These are phyloP conservation scores for Neoascia interrupta DNA, from an alignment of 2,888 invertebrate species.

Conservation along the genomic window DNA sequence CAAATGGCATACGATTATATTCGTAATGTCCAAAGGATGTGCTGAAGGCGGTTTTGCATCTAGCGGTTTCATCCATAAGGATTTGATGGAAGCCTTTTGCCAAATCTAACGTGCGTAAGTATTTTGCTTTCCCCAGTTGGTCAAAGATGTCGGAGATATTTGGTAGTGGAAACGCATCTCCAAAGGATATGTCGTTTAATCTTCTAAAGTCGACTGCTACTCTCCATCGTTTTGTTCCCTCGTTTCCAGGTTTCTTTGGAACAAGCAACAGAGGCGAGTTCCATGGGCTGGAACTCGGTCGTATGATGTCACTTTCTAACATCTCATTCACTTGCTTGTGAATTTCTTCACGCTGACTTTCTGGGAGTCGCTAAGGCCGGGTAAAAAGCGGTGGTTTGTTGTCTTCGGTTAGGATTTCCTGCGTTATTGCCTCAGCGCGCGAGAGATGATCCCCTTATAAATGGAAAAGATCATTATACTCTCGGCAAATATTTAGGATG, in stretches of 20 bases:
- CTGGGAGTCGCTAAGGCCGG: neutral
- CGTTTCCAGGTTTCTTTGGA: neutral
- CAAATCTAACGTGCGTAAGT: neutral
- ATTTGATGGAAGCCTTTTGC: slow-evolving; percentile 1
- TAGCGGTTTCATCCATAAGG: neutral
- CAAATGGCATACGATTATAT: neutral
- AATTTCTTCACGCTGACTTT: neutral
- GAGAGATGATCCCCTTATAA: too few species aligned
- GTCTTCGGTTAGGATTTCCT: neutral
- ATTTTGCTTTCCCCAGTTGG: slow-evolving; percentile 8
- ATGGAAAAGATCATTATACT: too few species aligned
- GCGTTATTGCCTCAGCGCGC: neutral
- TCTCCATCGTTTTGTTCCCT: neutral
- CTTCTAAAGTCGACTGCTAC: neutral
- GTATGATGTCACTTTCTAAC: neutral
- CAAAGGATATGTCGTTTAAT: neutral
- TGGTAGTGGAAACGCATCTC: slow-evolving; percentile 2
- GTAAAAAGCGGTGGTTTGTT: neutral
- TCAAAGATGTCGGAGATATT: slow-evolving; percentile 14
- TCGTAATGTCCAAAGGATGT: neutral
- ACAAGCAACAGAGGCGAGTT: slow-evolving; percentile 3
- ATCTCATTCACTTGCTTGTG: slow-evolving; percentile 17
- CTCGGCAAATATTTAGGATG: too few species aligned
- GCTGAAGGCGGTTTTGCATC: neutral
- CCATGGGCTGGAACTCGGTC: slow-evolving; percentile 16